phyloP scores from a whole-genome alignment of 2,797 vertebrate genomes.

The Ataeniobius toweri region DNA sequence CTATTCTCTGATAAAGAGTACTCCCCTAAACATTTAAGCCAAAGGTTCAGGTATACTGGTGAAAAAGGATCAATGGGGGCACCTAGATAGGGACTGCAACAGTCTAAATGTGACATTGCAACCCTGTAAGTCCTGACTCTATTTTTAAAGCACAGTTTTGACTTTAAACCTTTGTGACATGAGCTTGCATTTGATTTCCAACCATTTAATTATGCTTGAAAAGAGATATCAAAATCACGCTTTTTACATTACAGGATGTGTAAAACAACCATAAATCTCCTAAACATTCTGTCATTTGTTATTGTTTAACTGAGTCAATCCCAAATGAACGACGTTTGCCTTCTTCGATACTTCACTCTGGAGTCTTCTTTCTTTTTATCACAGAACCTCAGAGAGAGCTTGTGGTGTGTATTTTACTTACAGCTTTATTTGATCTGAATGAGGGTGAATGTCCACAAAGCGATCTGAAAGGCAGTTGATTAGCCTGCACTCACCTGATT shows the following conservation, averaged over 20 bases:
- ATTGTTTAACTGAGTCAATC: neutral
- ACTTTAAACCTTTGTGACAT: neutral
- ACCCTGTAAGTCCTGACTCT: neutral
- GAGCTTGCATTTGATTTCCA: no score
- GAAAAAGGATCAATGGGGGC: neutral
- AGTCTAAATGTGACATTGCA: neutral
- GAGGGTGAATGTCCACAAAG: conserved; percentile 64
- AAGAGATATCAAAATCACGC: neutral
- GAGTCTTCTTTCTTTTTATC: conserved; percentile 42
- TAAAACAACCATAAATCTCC: neutral
- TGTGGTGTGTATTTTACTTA: conserved; percentile 35
- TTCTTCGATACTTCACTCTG: conserved; percentile 24
- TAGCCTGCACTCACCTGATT: conserved; percentile 62
- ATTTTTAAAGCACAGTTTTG: neutral
- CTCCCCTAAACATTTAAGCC: neutral
- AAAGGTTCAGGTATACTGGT: neutral
- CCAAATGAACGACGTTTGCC: neutral
- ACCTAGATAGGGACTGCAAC: neutral
- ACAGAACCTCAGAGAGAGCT: conserved; percentile 41
- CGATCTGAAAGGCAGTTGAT: conserved; percentile 62
- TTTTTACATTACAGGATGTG: neutral
- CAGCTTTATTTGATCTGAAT: conserved; percentile 63
- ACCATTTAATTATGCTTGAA: neutral
- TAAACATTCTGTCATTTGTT: neutral
- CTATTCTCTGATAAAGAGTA: neutral